Base-by-base conservation (phyloP, 2,797 vertebrate genomes). In the Petrocephalus sullivani region DNA sequence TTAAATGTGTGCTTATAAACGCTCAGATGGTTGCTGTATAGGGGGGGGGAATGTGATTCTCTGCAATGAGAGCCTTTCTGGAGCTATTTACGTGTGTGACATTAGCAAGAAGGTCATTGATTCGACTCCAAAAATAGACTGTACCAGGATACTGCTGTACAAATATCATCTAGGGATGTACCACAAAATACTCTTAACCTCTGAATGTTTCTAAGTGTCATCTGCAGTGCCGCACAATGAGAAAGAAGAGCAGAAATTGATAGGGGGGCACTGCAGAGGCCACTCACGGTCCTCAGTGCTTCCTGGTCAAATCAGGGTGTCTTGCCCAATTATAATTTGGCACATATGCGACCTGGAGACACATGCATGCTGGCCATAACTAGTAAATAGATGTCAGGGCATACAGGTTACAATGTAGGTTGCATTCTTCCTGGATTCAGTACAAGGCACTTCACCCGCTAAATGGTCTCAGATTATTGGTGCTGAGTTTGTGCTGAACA, bases 371-470 rank as follows among this genome's bases (percentile, higher is more conserved):
- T n/a, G 16, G 37, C 16, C 16, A n/a, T 78, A n/a, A 46, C 37
- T 78, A 41, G 14, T 46, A 49, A 8, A 41, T 19, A 75, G 37
- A 75, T 19, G 37, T 75, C 14, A 19, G 37, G 37, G 16, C 6
- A 7, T 5, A 75, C 6, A 19, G 54, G 75, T 82, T 57, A 90
- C 67, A 21, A 57, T 88, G 56, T 58, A 54, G 85, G 71, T 89
- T 92, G 90, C 90, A 91, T 91, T 91, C 92, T 93, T 92, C 49
- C 93, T 91, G 85, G 84, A 85, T 89, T 89, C 67, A 51, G 57
- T 85, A 46, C 12, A 57, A 60, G 78, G 8, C 53, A 8, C 82
- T n/a, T 53, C 23, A 83, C 46, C 51, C 2, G 19, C 23, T 88
- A 91, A 90, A 91, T 92, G 90, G 90, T 91, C 28, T 67, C 28